phyloP scores from a whole-genome alignment of 2,113 vertebrate species.

The Pterocles orientalis region DNA sequence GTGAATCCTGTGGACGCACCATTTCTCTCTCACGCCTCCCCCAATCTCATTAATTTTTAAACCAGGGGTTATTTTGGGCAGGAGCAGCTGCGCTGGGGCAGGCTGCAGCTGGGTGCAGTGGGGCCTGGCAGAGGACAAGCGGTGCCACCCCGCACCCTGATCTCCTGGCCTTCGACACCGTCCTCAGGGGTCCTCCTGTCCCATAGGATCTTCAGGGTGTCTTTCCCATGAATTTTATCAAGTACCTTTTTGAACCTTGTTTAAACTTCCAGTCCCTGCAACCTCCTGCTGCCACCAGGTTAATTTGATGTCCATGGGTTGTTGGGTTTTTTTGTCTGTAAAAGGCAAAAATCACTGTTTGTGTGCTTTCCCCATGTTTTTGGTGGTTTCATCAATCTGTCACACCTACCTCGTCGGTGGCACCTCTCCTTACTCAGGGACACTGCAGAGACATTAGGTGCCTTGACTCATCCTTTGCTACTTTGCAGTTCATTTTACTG shows the following conservation, averaged over 20 bases:
- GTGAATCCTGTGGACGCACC: not conserved
- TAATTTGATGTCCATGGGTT: not conserved
- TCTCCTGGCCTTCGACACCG: too few relatives aligned
- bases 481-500: not conserved
- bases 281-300: not conserved
- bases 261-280: not conserved
- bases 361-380: not conserved
- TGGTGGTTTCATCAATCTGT: not conserved
- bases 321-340: not conserved
- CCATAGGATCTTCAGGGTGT: fast-evolving
- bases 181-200: not conserved
- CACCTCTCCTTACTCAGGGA: not conserved
- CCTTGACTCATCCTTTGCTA: not conserved
- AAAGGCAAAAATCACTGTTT: not conserved
- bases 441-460: not conserved
- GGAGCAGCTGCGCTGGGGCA: not conserved
- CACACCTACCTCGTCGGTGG: fast-evolving
- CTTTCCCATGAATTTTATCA: not conserved
- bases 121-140: not conserved
- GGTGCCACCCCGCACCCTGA: not conserved
- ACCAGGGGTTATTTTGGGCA: not conserved
- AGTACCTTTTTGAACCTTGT: not conserved
- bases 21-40: not conserved
- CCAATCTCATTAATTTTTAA: not conserved
- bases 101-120: not conserved